Evolutionary conservation across 2,888 invertebrate genomes (phyloP).

Genomic region (Ormyrus rosae): DNA sequence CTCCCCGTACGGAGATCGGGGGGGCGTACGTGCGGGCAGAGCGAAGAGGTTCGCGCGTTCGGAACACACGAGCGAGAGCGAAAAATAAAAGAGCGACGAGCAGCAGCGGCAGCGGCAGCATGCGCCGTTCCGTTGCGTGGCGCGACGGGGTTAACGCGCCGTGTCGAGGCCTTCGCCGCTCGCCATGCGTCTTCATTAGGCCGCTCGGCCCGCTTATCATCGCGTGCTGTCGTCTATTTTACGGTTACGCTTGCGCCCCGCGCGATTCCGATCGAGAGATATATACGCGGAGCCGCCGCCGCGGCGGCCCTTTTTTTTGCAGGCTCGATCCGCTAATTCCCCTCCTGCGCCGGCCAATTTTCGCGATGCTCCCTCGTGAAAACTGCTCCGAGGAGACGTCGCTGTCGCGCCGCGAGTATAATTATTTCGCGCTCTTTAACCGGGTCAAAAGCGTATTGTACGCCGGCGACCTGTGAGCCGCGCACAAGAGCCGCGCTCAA

Average conservation of each 20-base stretch:
- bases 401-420: no score
- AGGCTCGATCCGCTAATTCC: no score
- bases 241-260: slow-evolving; percentile 52
- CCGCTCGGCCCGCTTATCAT: slow-evolving; percentile 58
- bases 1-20: no score
- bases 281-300: slow-evolving; percentile 24
- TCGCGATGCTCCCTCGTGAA: no score
- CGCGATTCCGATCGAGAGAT: slow-evolving; percentile 57
- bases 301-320: neutral
- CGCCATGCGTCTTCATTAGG: slow-evolving; percentile 66
- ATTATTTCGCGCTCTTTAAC: no score
- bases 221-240: slow-evolving; percentile 60
- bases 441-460: no score
- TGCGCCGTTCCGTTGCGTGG: slow-evolving; percentile 30
- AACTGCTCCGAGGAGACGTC: no score
- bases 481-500: no score
- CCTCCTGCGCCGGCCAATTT: no score
- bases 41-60: slow-evolving; percentile 8
- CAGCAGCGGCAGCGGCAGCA: slow-evolving; percentile 1
- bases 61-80: slow-evolving; percentile 3
- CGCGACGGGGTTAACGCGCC: slow-evolving; percentile 56
- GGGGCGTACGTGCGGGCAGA: slow-evolving; percentile 50
- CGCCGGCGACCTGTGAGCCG: no score
- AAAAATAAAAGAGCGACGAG: slow-evolving; percentile 38
- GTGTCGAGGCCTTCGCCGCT: slow-evolving; percentile 59